Conservation (phyloP, 1,140 invertebrate species). For the Reticulitermes speratus region DNA sequence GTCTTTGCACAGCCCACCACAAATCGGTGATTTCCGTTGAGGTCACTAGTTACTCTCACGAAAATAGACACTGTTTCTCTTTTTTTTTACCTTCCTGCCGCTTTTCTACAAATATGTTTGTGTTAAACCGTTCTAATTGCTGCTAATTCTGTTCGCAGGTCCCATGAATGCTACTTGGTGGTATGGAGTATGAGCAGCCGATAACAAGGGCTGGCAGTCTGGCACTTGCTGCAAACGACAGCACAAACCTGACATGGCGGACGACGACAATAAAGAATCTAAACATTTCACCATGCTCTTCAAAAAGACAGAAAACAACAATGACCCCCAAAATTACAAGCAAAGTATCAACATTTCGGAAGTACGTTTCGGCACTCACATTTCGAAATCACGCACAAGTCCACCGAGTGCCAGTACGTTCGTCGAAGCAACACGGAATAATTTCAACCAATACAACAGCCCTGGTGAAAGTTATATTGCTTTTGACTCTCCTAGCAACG, state of each 20-base stretch:
- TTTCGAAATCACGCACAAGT: no score
- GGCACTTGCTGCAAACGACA: neutral
- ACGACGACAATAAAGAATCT: neutral
- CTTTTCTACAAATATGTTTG: no score
- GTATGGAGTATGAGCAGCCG: conserved; percentile 20
- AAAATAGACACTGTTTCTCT: no score
- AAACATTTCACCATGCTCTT: neutral
- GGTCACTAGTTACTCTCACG: no score
- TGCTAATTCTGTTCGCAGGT: neutral
- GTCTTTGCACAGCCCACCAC: no score
- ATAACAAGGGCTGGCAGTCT: neutral
- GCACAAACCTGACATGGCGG: neutral
- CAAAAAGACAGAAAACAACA: neutral
- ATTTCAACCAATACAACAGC: no score
- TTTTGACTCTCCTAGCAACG: conserved; percentile 39
- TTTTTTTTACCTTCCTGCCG: no score
- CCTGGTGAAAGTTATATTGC: neutral
- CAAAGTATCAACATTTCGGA: neutral
- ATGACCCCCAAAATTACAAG: neutral
- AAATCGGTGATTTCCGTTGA: no score
- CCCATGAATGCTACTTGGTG: conserved; percentile 5
- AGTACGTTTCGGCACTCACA: neutral
- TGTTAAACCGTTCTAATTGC: no score
- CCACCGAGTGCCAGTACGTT: neutral
- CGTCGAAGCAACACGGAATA: neutral